Percentiles rank a stretch among this genome's conserved stretches.
Evolutionary conservation across 1,140 invertebrate species (phyloP).

Genomic region (Arion vulgaris): DNA sequence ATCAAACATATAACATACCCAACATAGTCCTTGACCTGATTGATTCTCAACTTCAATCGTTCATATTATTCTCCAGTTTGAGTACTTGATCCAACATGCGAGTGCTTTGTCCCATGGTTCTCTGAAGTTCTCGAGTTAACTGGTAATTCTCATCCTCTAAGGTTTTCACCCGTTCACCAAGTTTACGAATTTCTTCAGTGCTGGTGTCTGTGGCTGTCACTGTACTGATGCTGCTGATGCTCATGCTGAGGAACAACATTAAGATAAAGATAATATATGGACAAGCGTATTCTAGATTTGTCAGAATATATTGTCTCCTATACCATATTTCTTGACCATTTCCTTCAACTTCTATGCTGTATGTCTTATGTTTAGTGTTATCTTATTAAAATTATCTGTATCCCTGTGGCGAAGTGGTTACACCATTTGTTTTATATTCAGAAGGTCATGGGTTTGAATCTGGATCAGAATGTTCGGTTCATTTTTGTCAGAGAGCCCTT

Average conservation of each 20-base stretch:
- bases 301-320: too few species aligned
- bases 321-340: too few species aligned
- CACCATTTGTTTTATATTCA: too few species aligned
- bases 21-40: slow-evolving; percentile 38
- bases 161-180: slow-evolving; percentile 54
- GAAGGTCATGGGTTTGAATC: too few species aligned
- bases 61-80: slow-evolving; percentile 64
- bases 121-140: slow-evolving; percentile 60
- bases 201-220: slow-evolving; percentile 24
- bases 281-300: too few species aligned
- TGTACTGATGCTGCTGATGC: background rate
- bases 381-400: too few species aligned
- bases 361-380: too few species aligned
- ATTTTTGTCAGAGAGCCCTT: too few species aligned
- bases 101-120: slow-evolving; percentile 61
- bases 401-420: too few species aligned
- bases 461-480: too few species aligned
- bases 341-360: too few species aligned
- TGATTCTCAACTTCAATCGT: slow-evolving; percentile 54
- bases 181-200: slow-evolving; percentile 43
- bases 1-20: slow-evolving; percentile 37
- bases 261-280: too few species aligned
- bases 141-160: slow-evolving; percentile 64
- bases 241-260: background rate
- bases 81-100: slow-evolving; percentile 64